Percentiles rank a stretch among this genome's conserved stretches.
Evolutionary conservation across 2,888 invertebrate genomes (phyloP).

Genomic region (Nudaria mundana): DNA sequence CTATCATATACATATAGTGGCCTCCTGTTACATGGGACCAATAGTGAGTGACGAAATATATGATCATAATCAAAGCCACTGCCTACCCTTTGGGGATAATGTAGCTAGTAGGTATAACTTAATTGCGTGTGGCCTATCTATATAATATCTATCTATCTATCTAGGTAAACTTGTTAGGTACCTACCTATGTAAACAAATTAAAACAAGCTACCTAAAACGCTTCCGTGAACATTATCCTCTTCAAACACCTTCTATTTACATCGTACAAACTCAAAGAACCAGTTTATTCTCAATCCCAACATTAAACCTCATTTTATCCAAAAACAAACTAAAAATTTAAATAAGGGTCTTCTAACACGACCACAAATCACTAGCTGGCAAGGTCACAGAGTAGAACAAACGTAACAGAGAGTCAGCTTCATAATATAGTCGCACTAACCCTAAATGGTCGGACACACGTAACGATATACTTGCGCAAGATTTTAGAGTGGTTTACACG

Average conservation of each 20-base stretch:
- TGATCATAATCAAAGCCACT: no score
- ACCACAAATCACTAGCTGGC: conserved; percentile 19
- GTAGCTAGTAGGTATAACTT: no score
- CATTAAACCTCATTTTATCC: conserved; percentile 22
- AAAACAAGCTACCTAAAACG: background rate
- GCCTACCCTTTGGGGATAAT: no score
- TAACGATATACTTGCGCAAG: no score
- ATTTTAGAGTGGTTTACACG: no score
- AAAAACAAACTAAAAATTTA: conserved; percentile 27
- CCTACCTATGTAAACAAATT: background rate
- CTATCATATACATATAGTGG: no score
- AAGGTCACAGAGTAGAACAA: conserved; percentile 20
- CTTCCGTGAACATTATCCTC: conserved; percentile 6
- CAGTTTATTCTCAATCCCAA: conserved; percentile 14
- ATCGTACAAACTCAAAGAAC: conserved; percentile 17
- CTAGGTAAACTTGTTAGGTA: background rate
- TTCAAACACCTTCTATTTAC: conserved; percentile 20
- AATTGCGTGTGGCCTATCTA: no score
- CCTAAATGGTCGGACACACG: no score
- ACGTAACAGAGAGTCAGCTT: no score
- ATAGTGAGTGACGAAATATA: no score
- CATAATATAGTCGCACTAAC: no score
- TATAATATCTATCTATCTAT: background rate
- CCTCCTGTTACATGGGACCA: no score
- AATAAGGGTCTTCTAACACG: conserved; percentile 15